Evolutionary conservation across 2,888 invertebrate genomes (phyloP).

Genomic region (Disparrhopalites patrizii): DNA sequence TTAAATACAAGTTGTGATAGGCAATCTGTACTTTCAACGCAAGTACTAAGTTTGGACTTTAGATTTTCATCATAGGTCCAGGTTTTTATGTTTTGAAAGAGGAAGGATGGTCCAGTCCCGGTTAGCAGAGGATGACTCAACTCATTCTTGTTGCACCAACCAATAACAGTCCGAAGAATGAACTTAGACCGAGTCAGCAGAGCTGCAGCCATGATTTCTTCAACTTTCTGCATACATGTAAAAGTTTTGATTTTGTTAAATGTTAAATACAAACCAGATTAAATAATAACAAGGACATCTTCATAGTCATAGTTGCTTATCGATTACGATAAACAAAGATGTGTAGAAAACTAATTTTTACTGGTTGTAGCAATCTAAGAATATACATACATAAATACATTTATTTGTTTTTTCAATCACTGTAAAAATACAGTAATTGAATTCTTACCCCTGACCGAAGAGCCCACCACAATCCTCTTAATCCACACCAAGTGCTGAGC

Average conservation of each 20-base stretch:
- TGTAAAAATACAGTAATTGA: too few species aligned
- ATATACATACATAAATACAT: too few species aligned
- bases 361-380: too few species aligned
- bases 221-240: conserved; percentile 22
- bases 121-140: conserved; percentile 30
- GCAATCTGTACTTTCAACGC: conserved; percentile 25
- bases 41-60: conserved; percentile 27
- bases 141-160: conserved; percentile 19
- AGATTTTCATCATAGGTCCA: conserved; percentile 26
- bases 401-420: too few species aligned
- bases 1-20: conserved; percentile 30
- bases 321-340: too few species aligned
- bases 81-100: conserved; percentile 24
- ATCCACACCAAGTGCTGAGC: conserved; percentile 21
- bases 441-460: conserved; percentile 19
- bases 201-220: conserved; percentile 27
- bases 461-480: conserved; percentile 28
- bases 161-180: conserved; percentile 22
- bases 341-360: too few species aligned
- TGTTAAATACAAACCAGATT: too few species aligned
- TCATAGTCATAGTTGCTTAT: too few species aligned
- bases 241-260: too few species aligned
- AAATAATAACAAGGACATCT: too few species aligned
- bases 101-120: conserved; percentile 28
- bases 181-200: conserved; percentile 34